Conservation (phyloP, 2,797 vertebrate genomes). For the Siniperca undulata region DNA sequence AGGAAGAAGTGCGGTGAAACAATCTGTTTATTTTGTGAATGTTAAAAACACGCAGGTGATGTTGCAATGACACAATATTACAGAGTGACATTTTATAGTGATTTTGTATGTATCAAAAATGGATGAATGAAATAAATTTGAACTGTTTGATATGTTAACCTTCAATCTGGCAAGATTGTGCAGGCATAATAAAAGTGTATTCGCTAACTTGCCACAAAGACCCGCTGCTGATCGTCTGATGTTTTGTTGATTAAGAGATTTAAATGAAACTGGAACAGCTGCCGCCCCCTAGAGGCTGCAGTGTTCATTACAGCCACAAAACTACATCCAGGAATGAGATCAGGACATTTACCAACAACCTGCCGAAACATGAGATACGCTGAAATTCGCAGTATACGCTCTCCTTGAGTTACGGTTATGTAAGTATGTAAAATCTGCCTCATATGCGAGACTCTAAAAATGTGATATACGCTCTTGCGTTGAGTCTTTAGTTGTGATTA, state of each 20-base stretch:
- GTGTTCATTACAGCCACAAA: no score
- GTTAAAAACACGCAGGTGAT: slow-evolving; percentile 57
- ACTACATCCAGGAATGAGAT: no score
- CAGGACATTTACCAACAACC: no score
- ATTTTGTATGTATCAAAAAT: slow-evolving; percentile 83
- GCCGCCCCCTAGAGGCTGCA: no score
- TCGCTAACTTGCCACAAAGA: slow-evolving; percentile 72
- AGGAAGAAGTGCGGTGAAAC: slow-evolving; percentile 38
- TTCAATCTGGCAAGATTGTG: slow-evolving; percentile 80
- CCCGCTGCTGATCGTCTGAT: neutral
- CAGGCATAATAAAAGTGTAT: slow-evolving; percentile 84
- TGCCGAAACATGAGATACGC: no score
- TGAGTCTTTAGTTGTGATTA: no score
- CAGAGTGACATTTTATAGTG: slow-evolving; percentile 84
- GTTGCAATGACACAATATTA: slow-evolving; percentile 66
- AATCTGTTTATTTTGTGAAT: slow-evolving; percentile 66
- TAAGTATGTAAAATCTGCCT: no score
- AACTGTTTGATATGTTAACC: slow-evolving; percentile 82
- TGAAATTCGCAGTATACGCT: no score
- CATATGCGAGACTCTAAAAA: no score
- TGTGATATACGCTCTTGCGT: no score
- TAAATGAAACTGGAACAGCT: neutral
- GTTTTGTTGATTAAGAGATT: neutral
- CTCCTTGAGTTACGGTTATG: no score
- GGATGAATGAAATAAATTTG: slow-evolving; percentile 64